Percentiles rank a stretch among this genome's conserved stretches.
Evolutionary conservation across 2,113 vertebrate species (phyloP).

Genomic region (Gallinago paraguaiae): DNA sequence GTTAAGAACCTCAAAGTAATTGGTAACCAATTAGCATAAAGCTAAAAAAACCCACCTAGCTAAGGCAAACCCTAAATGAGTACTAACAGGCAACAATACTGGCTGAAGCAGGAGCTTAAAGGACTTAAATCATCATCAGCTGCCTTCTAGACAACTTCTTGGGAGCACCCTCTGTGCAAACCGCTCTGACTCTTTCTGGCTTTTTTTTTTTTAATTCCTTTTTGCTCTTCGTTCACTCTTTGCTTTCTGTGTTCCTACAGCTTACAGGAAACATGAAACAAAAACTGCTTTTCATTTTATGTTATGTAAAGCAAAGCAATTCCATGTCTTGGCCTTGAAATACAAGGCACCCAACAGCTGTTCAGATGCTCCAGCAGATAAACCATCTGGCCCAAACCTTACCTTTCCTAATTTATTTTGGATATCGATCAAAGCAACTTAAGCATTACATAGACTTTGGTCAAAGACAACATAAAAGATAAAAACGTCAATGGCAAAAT

Average conservation of each 20-base stretch:
- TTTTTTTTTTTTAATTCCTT: neutral
- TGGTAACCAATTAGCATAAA: conserved; percentile 59
- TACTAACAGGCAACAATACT: neutral
- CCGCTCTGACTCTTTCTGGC: neutral
- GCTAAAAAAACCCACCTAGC: neutral
- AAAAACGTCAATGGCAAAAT: neutral
- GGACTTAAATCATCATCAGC: neutral
- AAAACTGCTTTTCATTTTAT: conserved; percentile 12
- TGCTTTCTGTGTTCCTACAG: neutral
- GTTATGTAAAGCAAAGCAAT: conserved; percentile 34
- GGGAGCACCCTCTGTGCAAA: neutral
- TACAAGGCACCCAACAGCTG: conserved; percentile 38
- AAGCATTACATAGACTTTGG: neutral
- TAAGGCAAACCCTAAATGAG: neutral
- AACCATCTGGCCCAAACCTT: conserved; percentile 45
- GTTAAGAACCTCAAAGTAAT: conserved; percentile 62
- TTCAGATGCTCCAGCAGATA: conserved; percentile 54
- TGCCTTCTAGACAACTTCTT: neutral
- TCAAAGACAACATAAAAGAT: neutral
- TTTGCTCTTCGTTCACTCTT: neutral
- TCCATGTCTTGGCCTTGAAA: conserved; percentile 16
- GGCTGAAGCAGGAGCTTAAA: neutral
- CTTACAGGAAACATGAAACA: conserved; percentile 37
- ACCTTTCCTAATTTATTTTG: conserved; percentile 24
- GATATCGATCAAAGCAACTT: conserved; percentile 44